These are phyloP conservation scores for Pheosia tremula DNA, from an alignment of 2,888 invertebrate genomes.

Conservation along the genomic window DNA sequence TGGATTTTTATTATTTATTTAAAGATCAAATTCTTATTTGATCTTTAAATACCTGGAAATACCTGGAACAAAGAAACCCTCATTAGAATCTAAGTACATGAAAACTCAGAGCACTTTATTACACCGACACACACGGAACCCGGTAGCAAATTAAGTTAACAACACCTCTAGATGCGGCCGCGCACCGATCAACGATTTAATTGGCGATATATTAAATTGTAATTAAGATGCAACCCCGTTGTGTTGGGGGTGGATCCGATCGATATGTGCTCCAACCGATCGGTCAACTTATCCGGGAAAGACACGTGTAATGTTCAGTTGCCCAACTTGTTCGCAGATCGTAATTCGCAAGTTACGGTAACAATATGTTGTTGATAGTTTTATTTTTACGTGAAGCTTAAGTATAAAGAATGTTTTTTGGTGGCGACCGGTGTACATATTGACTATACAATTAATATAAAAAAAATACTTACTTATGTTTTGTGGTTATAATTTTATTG, in stretches of 20 bases:
- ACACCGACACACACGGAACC: not conserved
- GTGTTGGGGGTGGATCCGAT: conserved; percentile 36
- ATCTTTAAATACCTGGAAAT: no score
- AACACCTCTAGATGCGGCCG: conserved; percentile 54
- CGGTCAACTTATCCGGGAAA: conserved; percentile 27
- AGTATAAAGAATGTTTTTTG: not conserved
- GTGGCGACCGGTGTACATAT: no score
- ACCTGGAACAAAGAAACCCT: not conserved
- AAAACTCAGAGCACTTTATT: not conserved
- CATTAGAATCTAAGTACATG: not conserved
- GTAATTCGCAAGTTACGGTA: conserved; percentile 24
- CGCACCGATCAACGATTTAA: conserved; percentile 76
- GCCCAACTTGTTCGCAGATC: conserved; percentile 20
- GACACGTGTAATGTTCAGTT: conserved; percentile 8
- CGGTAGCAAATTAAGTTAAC: conserved; percentile 29
- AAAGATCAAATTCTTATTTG: no score
- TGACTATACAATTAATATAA: no score
- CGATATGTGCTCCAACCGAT: conserved; percentile 49
- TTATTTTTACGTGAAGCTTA: conserved; percentile 28
- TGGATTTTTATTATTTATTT: no score
- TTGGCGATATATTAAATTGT: conserved; percentile 82
- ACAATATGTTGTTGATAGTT: conserved; percentile 47
- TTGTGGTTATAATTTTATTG: no score
- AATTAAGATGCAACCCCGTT: conserved; percentile 73
- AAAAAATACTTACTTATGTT: no score